Evolutionary conservation across 92 coral and sea anemone genomes (phyloP).

Genomic region (Hydrozoanthus gracilis): DNA sequence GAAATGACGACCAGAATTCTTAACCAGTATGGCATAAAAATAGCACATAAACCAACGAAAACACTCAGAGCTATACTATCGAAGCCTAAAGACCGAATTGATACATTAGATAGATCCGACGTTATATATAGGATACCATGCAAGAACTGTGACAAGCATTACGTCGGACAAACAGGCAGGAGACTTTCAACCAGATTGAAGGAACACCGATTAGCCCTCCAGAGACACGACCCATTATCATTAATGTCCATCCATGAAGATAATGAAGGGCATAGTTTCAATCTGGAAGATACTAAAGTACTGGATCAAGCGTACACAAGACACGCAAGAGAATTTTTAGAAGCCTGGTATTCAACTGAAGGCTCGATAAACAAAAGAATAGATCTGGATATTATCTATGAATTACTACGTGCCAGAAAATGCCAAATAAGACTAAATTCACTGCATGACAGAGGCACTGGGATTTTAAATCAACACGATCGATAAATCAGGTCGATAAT

Average conservation of each 20-base stretch:
- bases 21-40: no score
- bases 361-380: background rate
- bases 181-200: background rate
- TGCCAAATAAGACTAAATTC: no score
- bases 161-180: background rate
- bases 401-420: no score
- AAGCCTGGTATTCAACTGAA: background rate
- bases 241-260: background rate
- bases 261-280: background rate
- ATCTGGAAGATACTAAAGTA: background rate
- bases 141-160: background rate
- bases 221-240: background rate
- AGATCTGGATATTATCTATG: background rate
- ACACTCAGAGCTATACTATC: background rate
- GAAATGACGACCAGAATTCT: background rate
- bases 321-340: background rate
- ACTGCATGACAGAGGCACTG: no score
- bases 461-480: no score
- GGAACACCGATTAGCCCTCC: background rate
- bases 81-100: background rate
- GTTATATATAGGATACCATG: conserved; percentile 24
- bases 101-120: background rate
- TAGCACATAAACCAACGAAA: background rate
- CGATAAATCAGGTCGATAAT: no score
- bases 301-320: background rate